A percentile compares a stretch with the other conserved stretches of the same genome.
These are phyloP conservation scores for Parapristionchus giblindavisi DNA, from an alignment of 2,888 invertebrate species.

Conservation along the genomic window DNA sequence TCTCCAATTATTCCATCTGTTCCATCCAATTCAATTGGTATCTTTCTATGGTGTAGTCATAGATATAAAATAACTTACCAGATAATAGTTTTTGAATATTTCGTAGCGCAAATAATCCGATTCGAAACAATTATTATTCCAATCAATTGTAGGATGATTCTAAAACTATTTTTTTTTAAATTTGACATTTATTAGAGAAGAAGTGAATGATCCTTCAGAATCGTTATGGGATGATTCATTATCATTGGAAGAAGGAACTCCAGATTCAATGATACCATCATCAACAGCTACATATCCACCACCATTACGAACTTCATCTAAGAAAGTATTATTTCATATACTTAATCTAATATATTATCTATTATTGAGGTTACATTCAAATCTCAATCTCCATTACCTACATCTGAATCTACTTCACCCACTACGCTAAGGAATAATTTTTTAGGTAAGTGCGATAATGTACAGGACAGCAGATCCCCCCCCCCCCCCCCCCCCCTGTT, in stretches of 20 bases:
- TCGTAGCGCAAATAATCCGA: too few species aligned
- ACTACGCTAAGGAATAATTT: constrained; percentile 21
- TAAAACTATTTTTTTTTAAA: too few species aligned
- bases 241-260: constrained; percentile 22
- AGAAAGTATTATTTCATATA: too few species aligned
- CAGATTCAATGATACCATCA: constrained; percentile 1
- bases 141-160: too few species aligned
- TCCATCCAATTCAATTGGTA: constrained; percentile 27
- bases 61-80: neutral
- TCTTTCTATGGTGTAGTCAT: neutral
- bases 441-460: constrained; percentile 8
- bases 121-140: too few species aligned
- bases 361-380: constrained; percentile 26
- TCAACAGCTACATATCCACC: constrained; percentile 21
- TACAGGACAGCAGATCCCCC: too few species aligned
- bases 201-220: constrained; percentile 14
- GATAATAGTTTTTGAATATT: too few species aligned
- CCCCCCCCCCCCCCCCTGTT: too few species aligned
- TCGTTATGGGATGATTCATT: neutral
- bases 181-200: too few species aligned
- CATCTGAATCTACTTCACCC: neutral
- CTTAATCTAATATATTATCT: neutral
- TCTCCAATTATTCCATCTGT: constrained; percentile 9
- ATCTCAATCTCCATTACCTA: constrained; percentile 7
- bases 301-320: constrained; percentile 11